Conservation (phyloP, 2,888 invertebrate species). For the Galerucella nymphaeae region DNA sequence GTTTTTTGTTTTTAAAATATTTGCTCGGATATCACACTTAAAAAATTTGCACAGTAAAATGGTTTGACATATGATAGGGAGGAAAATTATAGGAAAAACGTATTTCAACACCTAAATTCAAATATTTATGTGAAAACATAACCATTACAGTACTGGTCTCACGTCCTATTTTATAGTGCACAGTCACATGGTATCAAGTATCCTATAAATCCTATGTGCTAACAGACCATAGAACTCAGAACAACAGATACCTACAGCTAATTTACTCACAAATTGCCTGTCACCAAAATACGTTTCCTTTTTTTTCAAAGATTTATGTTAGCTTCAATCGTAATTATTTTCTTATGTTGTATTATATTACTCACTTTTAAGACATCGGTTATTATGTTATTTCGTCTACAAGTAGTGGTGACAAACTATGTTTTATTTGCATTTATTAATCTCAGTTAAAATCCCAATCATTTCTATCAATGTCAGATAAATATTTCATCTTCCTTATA, state of each 20-base stretch:
- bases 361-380: too few relatives aligned
- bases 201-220: conserved; percentile 21
- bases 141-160: not conserved
- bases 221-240: conserved; percentile 6
- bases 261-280: conserved; percentile 33
- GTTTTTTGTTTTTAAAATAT: too few relatives aligned
- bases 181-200: conserved; percentile 18
- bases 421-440: too few relatives aligned
- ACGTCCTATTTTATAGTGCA: not conserved
- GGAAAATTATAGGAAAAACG: too few relatives aligned
- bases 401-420: too few relatives aligned
- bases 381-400: too few relatives aligned
- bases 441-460: too few relatives aligned
- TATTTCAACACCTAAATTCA: too few relatives aligned
- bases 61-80: too few relatives aligned
- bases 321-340: conserved; percentile 21
- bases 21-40: too few relatives aligned
- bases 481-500: not conserved
- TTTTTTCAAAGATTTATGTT: conserved; percentile 26
- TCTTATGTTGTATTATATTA: not conserved
- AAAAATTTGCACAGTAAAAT: too few relatives aligned
- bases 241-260: conserved; percentile 22
- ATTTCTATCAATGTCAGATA: too few relatives aligned
- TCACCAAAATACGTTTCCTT: conserved; percentile 20
- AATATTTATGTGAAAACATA: not conserved